Conservation (phyloP, 2,797 vertebrate genomes). For the Takifugu rubripes region DNA sequence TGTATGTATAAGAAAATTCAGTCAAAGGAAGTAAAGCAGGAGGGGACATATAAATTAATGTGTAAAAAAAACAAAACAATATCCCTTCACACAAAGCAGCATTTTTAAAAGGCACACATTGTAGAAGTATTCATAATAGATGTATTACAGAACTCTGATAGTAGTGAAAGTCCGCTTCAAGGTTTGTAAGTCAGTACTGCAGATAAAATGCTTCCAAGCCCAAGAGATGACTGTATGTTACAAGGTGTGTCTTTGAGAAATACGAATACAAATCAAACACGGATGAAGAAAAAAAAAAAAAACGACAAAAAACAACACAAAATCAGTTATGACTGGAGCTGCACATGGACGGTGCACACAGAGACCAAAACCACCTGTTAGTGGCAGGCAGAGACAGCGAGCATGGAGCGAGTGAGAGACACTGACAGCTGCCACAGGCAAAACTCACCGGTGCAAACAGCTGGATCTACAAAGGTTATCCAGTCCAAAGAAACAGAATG, state of each 20-base stretch:
- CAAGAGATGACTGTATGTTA: constrained; percentile 15
- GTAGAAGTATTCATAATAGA: constrained; percentile 6
- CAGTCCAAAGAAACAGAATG: constrained; percentile 92
- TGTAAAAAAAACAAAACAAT: neutral
- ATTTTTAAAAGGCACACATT: constrained; percentile 64
- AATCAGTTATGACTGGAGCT: constrained; percentile 45
- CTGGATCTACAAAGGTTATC: constrained; percentile 98
- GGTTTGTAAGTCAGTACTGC: no score
- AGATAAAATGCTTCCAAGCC: constrained; percentile 1
- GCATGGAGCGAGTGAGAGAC: constrained; percentile 53
- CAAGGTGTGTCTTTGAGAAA: constrained; percentile 65
- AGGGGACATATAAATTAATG: neutral
- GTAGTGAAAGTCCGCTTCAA: neutral
- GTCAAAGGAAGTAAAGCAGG: neutral
- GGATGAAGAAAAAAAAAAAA: neutral
- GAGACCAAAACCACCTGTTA: constrained; percentile 57
- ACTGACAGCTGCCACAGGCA: constrained; percentile 47
- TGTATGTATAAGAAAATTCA: constrained; percentile 48
- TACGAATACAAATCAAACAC: constrained; percentile 29
- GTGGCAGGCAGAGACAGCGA: constrained; percentile 56
- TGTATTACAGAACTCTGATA: neutral
- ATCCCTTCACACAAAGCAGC: constrained; percentile 13
- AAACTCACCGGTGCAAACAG: constrained; percentile 99
- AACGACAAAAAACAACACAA: constrained; percentile 40
- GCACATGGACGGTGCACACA: constrained; percentile 52